Evolutionary conservation across 2,888 invertebrate genomes (phyloP), one percentile per base, ranked within the genome.

Genomic region (Ametastegia equiseti): DNA sequence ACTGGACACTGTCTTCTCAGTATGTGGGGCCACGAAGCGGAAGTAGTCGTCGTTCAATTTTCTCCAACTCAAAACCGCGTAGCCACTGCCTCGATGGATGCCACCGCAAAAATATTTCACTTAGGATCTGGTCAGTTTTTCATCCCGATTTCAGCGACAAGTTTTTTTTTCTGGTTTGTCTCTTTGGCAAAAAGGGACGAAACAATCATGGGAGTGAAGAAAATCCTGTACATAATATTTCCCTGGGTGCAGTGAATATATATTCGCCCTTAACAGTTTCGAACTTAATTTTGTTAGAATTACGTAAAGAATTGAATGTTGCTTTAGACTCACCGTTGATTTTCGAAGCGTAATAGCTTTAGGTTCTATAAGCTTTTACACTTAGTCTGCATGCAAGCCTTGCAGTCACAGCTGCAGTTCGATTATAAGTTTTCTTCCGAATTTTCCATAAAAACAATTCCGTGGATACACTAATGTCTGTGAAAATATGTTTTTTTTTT

Each of bases 71-170:
- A 94, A n/a, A 94, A 94, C 80, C 91, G 94, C 80, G 93, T 95
- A 0, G 96, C 95, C 5, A 96, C 97, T 0, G 96, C 95, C 0
- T 96, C 96, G 23, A 95, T 97, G 94, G 97, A 97, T 88, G 93
- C 93, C 65, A 95, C 95, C 0, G 95, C 96, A 6, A 95, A 95
- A 87, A 92, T 97, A 39, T 97, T 94, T 92, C 95, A 96, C 84
- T 92, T 94, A 11, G 93, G 93, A 84, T 95, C 96, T 75, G 96
- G 95, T 93, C 47, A 36, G 23, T 75, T 75, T 23, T n/a, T n/a
- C n/a, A n/a, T n/a, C n/a, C n/a, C n/a, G n/a, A n/a, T n/a, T n/a
- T n/a, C n/a, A n/a, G n/a, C n/a, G n/a, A n/a, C n/a, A n/a, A n/a
- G n/a, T n/a, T n/a, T n/a, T n/a, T n/a, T n/a, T n/a, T n/a, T n/a